Conservation (phyloP, 1,140 invertebrate genomes). For the Caligus rogercresseyi region DNA sequence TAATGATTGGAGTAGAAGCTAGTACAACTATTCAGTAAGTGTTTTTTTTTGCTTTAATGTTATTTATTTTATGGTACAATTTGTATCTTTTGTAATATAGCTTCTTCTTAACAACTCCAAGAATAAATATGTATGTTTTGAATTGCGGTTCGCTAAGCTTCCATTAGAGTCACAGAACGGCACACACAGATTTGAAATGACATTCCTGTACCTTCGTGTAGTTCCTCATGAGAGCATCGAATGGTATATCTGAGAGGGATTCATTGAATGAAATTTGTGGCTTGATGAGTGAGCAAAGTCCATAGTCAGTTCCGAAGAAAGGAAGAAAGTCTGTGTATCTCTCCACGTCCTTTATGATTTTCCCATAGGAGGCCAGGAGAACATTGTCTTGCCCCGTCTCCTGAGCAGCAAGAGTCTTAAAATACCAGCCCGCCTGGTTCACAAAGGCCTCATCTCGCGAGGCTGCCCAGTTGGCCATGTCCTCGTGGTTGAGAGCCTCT, state of each 20-base stretch:
- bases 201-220: neutral
- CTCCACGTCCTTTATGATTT: slow-evolving; percentile 1
- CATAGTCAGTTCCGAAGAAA: slow-evolving; percentile 19
- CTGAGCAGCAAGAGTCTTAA: slow-evolving; percentile 14
- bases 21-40: no score
- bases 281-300: slow-evolving; percentile 13
- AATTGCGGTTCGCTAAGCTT: no score
- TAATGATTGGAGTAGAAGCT: no score
- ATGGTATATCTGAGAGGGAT: neutral
- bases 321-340: slow-evolving; percentile 11
- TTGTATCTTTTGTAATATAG: no score
- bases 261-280: slow-evolving; percentile 13
- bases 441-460: neutral
- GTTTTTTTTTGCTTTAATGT: no score
- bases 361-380: slow-evolving; percentile 7
- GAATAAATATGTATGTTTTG: no score
- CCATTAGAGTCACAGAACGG: no score
- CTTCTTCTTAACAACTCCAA: no score
- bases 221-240: slow-evolving; percentile 11
- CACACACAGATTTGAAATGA: neutral
- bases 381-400: slow-evolving; percentile 9
- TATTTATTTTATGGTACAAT: no score
- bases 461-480: neutral
- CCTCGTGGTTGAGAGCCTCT: neutral
- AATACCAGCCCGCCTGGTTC: slow-evolving; percentile 10